phyloP scores from a whole-genome alignment of 2,113 vertebrate species.

The Sorex araneus region DNA sequence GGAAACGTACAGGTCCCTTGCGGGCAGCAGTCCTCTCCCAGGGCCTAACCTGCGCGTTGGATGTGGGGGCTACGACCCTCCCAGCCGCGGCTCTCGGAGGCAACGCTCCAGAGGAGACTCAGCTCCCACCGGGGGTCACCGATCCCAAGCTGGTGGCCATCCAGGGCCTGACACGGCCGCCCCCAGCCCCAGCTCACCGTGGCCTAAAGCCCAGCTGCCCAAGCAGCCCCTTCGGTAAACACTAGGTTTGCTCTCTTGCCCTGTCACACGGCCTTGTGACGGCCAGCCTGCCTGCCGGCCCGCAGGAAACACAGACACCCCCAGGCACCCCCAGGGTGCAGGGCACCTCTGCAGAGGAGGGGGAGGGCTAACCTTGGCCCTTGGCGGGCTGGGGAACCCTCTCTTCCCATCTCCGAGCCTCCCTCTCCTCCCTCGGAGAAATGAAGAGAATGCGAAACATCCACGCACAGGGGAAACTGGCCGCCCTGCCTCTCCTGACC shows the following conservation, averaged over 20 bases:
- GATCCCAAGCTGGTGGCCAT: background rate
- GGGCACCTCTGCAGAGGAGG: no score
- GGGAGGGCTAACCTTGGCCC: background rate
- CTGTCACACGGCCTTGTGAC: background rate
- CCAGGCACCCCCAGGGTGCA: no score
- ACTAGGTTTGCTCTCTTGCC: constrained; percentile 62
- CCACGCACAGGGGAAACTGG: background rate
- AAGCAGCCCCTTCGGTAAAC: constrained; percentile 80
- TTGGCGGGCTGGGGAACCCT: background rate
- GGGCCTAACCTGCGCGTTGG: background rate
- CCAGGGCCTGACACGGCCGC: background rate
- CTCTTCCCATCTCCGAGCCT: constrained; percentile 3
- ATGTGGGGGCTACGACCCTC: constrained; percentile 71
- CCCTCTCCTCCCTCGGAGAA: background rate
- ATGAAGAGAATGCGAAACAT: constrained; percentile 36
- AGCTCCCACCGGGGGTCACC: background rate
- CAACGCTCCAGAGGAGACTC: constrained; percentile 45
- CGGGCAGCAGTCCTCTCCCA: constrained; percentile 17
- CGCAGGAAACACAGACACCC: no score
- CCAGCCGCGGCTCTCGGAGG: constrained; percentile 49
- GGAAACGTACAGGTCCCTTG: constrained; percentile 71
- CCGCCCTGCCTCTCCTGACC: no score
- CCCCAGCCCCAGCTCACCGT: background rate
- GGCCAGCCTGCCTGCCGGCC: no score
- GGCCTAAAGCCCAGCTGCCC: constrained; percentile 67